Evolutionary conservation across 2,113 vertebrate species (phyloP).

Genomic region (Hyla sarda): DNA sequence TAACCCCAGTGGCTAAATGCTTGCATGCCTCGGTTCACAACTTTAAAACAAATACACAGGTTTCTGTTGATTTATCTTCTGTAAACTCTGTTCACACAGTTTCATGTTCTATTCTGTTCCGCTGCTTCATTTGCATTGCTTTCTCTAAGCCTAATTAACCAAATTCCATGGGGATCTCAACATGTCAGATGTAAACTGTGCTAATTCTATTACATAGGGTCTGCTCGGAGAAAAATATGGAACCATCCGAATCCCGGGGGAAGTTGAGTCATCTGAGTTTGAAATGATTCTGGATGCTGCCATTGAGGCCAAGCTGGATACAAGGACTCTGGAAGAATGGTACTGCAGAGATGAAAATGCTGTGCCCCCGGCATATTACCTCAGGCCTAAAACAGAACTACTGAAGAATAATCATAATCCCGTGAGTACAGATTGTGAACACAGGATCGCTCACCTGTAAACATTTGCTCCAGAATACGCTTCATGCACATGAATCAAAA

Average conservation of each 20-base stretch:
- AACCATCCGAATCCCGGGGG: conserved; percentile 92
- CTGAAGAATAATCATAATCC: conserved; percentile 88
- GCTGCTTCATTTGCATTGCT: conserved; percentile 31
- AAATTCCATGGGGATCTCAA: not conserved
- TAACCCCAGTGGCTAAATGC: conserved; percentile 11
- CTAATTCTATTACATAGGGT: conserved; percentile 77
- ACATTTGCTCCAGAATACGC: not conserved
- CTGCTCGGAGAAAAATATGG: conserved; percentile 97
- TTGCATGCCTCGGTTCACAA: not conserved
- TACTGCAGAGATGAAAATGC: conserved; percentile 98
- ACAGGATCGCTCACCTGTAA: not conserved
- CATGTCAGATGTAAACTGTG: conserved; percentile 34
- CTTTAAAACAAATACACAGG: conserved; percentile 40
- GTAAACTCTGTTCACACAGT: conserved; percentile 20
- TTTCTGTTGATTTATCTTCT: conserved; percentile 30
- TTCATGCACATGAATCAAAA: not conserved
- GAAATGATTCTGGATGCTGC: conserved; percentile 98
- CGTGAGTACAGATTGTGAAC: conserved; percentile 68
- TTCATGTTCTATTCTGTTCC: conserved; percentile 34
- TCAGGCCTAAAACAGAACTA: conserved; percentile 92
- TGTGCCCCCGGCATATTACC: conserved; percentile 96
- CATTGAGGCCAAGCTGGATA: conserved; percentile 90
- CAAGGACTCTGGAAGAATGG: conserved; percentile 94
- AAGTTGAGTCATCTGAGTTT: conserved; percentile 95
- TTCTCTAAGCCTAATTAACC: conserved; percentile 31